Base-by-base conservation (phyloP, 2,113 vertebrate species). In the Platanista minor region DNA sequence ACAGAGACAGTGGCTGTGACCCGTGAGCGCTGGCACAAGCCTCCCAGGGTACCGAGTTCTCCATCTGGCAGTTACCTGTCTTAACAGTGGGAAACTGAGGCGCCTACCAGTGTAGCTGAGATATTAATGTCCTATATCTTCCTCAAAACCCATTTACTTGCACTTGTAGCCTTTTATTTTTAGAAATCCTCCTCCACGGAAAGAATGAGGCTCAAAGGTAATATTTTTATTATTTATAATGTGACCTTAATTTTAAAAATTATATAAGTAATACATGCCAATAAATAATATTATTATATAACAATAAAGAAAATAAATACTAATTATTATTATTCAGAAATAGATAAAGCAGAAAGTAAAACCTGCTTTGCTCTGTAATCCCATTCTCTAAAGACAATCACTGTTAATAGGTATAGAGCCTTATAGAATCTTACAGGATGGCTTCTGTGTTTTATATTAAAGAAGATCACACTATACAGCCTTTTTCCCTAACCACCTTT, bases 311-410 rank as follows among this genome's bases (percentile, higher is more conserved):
- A 71, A 54, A 33, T 29, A 77, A 83, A 66, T 31, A 57, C 77
- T 80, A 33, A 59, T 67, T 31, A 94, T 49, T 81, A 72, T 83
- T 74, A 59, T 57, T 92, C 78, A 95, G 81, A 92, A 88, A 59
- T 8, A 92, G 75, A 92, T 66, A 64, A 84, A 75, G 20, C 43
- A 93, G 66, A 66, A 96, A 94, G 39, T 59, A 61, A 77, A 93
- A 67, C 25, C 20, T 2, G 9, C 31, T 67, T 66, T 74, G 14
- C 69, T 72, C 74, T 83, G 0, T n/a, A 67, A 87, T 93, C 75
- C 64, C 25, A 9, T 20, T 93, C 27, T 89, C 39, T 90, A 87
- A 94, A 77, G 82, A 87, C 46, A 80, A 57, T 33, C 85, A 43
- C 21, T 46, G 27, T 36, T 64, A 86, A 74, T 2, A 87, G 41